phyloP scores from a whole-genome alignment of 1,140 invertebrate genomes.

The Wiebesia pumilae region DNA sequence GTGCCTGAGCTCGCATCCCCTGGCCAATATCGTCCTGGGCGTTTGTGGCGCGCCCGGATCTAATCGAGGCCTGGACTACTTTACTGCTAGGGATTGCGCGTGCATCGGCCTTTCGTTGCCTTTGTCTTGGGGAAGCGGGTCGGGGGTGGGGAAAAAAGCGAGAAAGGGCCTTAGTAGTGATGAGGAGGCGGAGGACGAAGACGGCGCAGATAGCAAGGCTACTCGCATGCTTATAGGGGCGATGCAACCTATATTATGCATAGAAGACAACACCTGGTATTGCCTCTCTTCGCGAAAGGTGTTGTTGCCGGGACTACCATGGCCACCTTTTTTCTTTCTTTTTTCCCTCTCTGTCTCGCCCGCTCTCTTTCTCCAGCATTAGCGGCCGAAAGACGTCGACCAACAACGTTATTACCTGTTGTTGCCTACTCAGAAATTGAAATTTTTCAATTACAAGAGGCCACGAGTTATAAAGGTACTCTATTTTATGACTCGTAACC shows the following conservation, averaged over 20 bases:
- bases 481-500: slow-evolving; percentile 17
- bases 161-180: background rate
- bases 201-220: slow-evolving; percentile 21
- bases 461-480: background rate
- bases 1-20: slow-evolving; percentile 38
- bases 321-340: slow-evolving; percentile 23
- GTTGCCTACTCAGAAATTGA: slow-evolving; percentile 51
- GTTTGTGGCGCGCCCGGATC: slow-evolving; percentile 36
- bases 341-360: background rate
- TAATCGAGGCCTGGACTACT: slow-evolving; percentile 47
- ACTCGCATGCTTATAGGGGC: slow-evolving; percentile 22
- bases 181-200: background rate
- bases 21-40: background rate
- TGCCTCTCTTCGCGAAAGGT: slow-evolving; percentile 39
- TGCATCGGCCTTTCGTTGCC: slow-evolving; percentile 22
- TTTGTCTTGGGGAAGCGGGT: slow-evolving; percentile 29
- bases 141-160: slow-evolving; percentile 14
- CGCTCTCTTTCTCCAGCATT: background rate
- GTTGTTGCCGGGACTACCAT: slow-evolving; percentile 41
- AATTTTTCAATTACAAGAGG: slow-evolving; percentile 50
- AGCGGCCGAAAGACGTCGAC: slow-evolving; percentile 27
- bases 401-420: slow-evolving; percentile 56
- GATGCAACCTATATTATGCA: slow-evolving; percentile 42
- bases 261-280: slow-evolving; percentile 48
- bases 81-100: slow-evolving; percentile 10